A percentile compares a stretch with the other conserved stretches of the same genome.
Evolutionary conservation across 2,797 vertebrate species (phyloP).

Genomic region (Serranus cabrilla): DNA sequence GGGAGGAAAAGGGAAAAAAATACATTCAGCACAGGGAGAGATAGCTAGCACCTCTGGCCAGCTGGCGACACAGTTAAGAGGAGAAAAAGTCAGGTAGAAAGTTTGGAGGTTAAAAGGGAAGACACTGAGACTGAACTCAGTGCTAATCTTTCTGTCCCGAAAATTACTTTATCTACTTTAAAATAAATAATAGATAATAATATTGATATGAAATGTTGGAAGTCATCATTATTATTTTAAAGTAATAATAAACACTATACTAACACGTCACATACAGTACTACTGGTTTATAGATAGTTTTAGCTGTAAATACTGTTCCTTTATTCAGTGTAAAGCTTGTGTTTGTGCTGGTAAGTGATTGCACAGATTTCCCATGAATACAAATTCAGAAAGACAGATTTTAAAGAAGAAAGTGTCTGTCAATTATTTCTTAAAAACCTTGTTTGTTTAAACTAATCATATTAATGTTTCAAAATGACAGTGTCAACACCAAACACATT

Average conservation of each 20-base stretch:
- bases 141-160: background rate
- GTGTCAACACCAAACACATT: background rate
- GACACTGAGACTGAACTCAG: slow-evolving; percentile 12
- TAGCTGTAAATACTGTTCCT: background rate
- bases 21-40: slow-evolving; percentile 74
- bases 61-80: slow-evolving; percentile 71
- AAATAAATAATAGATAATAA: slow-evolving; percentile 4
- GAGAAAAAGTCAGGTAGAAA: slow-evolving; percentile 60
- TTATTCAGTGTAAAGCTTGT: background rate
- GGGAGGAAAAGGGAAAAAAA: slow-evolving; percentile 46
- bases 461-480: background rate
- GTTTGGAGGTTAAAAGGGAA: slow-evolving; percentile 42
- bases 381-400: too few relatives aligned
- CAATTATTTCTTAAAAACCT: background rate
- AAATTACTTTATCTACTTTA: background rate
- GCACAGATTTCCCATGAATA: background rate
- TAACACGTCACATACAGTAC: too few relatives aligned
- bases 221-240: background rate
- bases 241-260: background rate
- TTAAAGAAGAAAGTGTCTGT: background rate
- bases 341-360: too few relatives aligned
- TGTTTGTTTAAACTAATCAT: background rate
- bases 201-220: background rate
- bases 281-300: background rate
- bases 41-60: slow-evolving; percentile 79